phyloP scores from a whole-genome alignment of 2,113 vertebrate species.

The Casuarius casuarius region DNA sequence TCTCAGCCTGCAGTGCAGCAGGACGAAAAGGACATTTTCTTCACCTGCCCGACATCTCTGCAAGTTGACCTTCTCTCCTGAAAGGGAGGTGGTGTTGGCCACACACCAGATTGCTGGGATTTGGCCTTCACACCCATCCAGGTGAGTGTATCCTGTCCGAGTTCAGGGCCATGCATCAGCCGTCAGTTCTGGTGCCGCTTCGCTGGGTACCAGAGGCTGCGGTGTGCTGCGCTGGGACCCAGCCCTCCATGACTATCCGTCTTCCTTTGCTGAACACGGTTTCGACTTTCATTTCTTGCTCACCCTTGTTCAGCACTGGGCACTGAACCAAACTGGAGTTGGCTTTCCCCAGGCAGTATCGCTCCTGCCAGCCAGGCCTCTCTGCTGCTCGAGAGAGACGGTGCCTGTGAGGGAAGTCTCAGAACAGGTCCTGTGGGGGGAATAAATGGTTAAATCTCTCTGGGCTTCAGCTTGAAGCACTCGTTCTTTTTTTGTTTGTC shows the following conservation, averaged over 20 bases:
- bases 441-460: conserved; percentile 23
- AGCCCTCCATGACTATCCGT: not conserved
- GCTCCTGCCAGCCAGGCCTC: not conserved
- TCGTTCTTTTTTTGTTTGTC: not conserved
- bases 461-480: not conserved
- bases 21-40: not conserved
- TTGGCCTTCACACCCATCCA: not conserved
- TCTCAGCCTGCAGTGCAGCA: not conserved
- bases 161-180: not conserved
- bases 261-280: not conserved
- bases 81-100: not conserved
- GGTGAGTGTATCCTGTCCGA: not conserved
- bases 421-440: accelerated
- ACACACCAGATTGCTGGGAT: not conserved
- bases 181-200: not conserved
- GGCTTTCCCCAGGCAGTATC: not conserved
- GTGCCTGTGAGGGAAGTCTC: not conserved
- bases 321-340: not conserved
- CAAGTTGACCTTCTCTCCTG: not conserved
- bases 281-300: not conserved
- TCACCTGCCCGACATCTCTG: not conserved
- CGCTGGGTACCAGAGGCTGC: not conserved
- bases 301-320: not conserved
- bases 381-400: not conserved
- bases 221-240: not conserved